These are phyloP conservation scores for Coenobita brevimanus DNA, from an alignment of 1,140 invertebrate species.

Conservation along the genomic window DNA sequence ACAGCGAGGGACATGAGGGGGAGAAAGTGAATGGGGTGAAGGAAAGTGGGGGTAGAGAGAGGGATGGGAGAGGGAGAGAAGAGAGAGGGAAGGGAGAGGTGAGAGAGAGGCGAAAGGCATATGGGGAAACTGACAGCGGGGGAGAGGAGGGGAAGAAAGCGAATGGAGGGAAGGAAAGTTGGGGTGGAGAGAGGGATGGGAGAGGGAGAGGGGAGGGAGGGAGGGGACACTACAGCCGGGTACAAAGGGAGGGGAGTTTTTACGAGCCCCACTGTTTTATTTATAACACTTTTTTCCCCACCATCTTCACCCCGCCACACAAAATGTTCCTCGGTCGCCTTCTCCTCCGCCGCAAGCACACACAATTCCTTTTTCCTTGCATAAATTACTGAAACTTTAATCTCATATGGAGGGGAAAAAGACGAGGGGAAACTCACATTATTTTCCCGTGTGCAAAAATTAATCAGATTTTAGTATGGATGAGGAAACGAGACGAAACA, in stretches of 20 bases:
- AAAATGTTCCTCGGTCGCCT: too few relatives aligned
- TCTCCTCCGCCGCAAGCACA: too few relatives aligned
- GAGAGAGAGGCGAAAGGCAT: neutral
- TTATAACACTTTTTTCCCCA: neutral
- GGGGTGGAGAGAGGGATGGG: neutral
- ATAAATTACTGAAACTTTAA: too few relatives aligned
- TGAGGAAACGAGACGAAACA: too few relatives aligned
- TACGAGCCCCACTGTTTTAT: neutral
- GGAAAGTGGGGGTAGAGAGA: neutral
- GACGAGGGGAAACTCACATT: too few relatives aligned
- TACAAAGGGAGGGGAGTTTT: neutral
- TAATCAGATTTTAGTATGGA: too few relatives aligned
- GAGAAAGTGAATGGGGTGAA: neutral
- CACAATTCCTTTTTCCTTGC: too few relatives aligned
- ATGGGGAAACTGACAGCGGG: neutral
- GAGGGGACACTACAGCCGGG: neutral
- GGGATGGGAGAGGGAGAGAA: neutral
- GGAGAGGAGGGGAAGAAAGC: neutral
- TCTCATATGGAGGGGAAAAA: too few relatives aligned
- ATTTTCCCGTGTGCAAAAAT: too few relatives aligned
- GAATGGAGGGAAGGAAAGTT: neutral
- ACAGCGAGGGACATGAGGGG: neutral
- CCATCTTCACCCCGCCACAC: too few relatives aligned
- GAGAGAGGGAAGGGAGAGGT: neutral
- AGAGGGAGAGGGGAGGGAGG: neutral